Evolutionary conservation across 2,888 invertebrate species (phyloP), one percentile per base, ranked within the genome.

Genomic region (Anticlea derivata): DNA sequence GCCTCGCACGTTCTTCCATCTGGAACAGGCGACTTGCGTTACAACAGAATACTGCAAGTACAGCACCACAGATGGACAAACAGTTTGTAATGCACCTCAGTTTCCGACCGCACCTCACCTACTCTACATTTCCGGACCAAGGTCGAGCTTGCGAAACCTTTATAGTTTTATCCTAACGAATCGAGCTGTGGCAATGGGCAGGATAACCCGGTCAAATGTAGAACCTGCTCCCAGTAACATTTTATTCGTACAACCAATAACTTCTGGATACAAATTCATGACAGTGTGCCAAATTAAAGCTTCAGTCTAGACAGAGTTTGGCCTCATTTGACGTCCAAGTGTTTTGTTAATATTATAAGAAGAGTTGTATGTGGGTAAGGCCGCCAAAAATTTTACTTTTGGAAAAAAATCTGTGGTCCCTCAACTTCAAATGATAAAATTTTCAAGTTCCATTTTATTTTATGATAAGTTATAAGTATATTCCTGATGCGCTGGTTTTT

Each of bases 1-100:
- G 78, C 78, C 79, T 78, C 75, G 79, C 79, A 73, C 78, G 76
- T 63, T 77, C 85, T 70, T 78, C 89, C 89, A 90, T 90, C 89
- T 89, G 81, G 65, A 88, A 89, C 81, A 82, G 56, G 57, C 58
- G 63, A 68, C 68, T 82, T 68, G 41, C 43, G 73, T 86, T 85
- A 85, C 79, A 66, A 65, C 41, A 41, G 53, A 46, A 43, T 41
- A 34, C 26, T 45, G 45, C n/a, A n/a, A n/a, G n/a, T 39, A 24
- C 24, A 45, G 34, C 38, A 30, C 29, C 35, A 33, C 35, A 38
- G 49, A 31, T 20, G 10, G 1, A 29, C 6, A 3, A 39, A 48
- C 29, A 48, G 50, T 46, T 22, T n/a, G 39, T 51, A 40, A 8
- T 22, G 10, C 8, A 37, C 35, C 30, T 35, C 35, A 30, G 44